Conservation (phyloP, 2,888 invertebrate genomes). For the Sepioteuthis lessoniana region DNA sequence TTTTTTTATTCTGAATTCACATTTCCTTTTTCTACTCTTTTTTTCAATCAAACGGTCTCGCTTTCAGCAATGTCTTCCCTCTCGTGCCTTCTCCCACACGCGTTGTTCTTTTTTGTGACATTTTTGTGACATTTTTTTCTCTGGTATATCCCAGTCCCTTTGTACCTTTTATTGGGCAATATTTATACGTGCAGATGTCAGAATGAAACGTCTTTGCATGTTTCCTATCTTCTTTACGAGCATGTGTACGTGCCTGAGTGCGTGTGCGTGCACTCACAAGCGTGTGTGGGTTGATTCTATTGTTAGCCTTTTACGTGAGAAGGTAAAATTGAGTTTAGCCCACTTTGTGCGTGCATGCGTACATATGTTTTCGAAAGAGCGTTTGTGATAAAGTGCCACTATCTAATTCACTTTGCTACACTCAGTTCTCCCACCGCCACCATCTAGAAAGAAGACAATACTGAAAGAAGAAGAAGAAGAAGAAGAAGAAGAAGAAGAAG, state of each 20-base stretch:
- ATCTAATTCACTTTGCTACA: not conserved
- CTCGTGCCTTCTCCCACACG: not conserved
- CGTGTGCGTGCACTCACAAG: not conserved
- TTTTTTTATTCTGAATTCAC: not conserved
- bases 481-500: not conserved
- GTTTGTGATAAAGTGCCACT: not conserved
- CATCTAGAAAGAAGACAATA: not conserved
- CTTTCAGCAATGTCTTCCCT: not conserved
- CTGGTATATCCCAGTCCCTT: not conserved
- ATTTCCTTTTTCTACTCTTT: not conserved
- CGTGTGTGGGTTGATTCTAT: not conserved
- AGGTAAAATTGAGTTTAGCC: not conserved
- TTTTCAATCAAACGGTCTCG: not conserved
- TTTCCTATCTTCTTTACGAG: not conserved
- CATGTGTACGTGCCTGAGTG: not conserved
- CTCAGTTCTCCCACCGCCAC: no score
- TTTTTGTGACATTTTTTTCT: not conserved
- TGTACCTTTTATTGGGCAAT: not conserved
- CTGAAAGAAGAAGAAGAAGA: not conserved
- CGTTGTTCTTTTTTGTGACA: not conserved
- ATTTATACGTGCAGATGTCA: not conserved
- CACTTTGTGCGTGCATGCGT: not conserved
- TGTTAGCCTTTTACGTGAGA: not conserved
- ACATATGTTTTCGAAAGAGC: not conserved
- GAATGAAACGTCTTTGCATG: not conserved